phyloP scores from a whole-genome alignment of 1,140 invertebrate genomes.

The Hycleus phaleratus region DNA sequence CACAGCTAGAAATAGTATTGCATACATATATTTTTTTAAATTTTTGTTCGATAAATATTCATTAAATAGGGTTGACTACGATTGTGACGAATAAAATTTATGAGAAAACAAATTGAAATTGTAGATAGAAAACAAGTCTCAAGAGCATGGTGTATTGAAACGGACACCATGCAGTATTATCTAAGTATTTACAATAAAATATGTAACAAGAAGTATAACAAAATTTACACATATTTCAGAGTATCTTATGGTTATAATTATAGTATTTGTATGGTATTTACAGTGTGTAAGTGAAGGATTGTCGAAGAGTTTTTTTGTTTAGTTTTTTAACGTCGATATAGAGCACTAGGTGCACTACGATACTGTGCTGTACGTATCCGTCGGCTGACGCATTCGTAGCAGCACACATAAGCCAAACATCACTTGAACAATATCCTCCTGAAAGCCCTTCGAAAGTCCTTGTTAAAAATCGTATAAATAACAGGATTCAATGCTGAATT shows the following conservation, averaged over 20 bases:
- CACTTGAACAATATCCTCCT: constrained; percentile 90
- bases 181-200: too few species aligned
- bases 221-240: background rate
- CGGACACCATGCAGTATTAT: too few species aligned
- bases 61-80: too few species aligned
- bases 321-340: constrained; percentile 32
- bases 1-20: too few species aligned
- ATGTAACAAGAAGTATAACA: background rate
- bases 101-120: too few species aligned
- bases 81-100: too few species aligned
- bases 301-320: background rate
- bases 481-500: constrained; percentile 97
- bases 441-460: constrained; percentile 95
- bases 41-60: too few species aligned
- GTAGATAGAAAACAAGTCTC: too few species aligned
- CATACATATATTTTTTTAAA: too few species aligned
- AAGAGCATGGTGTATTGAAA: too few species aligned
- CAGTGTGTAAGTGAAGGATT: background rate
- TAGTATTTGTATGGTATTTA: background rate
- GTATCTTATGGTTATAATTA: background rate
- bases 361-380: constrained; percentile 50
- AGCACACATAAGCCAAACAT: constrained; percentile 72
- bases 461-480: constrained; percentile 98
- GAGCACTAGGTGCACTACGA: constrained; percentile 48
- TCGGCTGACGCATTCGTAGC: constrained; percentile 55